phyloP scores from a whole-genome alignment of 1,140 invertebrate species.

The Cyphomyrmex costatus region DNA sequence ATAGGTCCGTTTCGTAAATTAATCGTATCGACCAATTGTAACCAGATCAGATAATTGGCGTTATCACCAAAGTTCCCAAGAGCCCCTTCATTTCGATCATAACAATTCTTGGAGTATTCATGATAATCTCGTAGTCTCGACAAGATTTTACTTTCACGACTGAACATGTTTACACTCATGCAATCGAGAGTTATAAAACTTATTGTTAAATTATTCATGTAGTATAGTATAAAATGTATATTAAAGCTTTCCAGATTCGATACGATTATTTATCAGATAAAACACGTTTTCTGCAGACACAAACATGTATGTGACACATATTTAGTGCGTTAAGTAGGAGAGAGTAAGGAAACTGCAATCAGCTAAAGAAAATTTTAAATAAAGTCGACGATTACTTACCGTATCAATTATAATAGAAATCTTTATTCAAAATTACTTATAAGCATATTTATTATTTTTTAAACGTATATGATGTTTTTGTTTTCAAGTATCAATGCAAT shows the following conservation, averaged over 20 bases:
- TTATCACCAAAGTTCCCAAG: background rate
- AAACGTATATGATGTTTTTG: background rate
- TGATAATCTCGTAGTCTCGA: background rate
- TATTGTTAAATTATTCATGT: background rate
- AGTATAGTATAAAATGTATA: background rate
- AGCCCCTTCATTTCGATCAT: background rate
- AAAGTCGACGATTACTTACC: too few species aligned
- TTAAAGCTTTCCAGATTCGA: conserved; percentile 15
- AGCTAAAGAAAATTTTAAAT: too few species aligned
- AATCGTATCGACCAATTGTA: conserved; percentile 42
- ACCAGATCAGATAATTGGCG: conserved; percentile 29
- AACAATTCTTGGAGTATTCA: background rate
- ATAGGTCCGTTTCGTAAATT: conserved; percentile 15
- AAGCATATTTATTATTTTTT: too few species aligned
- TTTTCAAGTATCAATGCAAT: background rate
- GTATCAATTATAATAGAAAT: too few species aligned
- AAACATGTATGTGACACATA: background rate
- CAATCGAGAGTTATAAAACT: background rate
- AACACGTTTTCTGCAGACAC: background rate
- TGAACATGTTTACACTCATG: background rate
- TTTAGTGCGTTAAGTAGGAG: background rate
- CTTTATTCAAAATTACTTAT: too few species aligned
- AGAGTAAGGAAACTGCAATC: too few species aligned
- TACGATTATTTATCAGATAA: background rate
- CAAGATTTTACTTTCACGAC: conserved; percentile 17